Evolutionary conservation across 2,113 vertebrate genomes (phyloP), one percentile per base, ranked within the genome.

Genomic region (Chlamydotis undulata): DNA sequence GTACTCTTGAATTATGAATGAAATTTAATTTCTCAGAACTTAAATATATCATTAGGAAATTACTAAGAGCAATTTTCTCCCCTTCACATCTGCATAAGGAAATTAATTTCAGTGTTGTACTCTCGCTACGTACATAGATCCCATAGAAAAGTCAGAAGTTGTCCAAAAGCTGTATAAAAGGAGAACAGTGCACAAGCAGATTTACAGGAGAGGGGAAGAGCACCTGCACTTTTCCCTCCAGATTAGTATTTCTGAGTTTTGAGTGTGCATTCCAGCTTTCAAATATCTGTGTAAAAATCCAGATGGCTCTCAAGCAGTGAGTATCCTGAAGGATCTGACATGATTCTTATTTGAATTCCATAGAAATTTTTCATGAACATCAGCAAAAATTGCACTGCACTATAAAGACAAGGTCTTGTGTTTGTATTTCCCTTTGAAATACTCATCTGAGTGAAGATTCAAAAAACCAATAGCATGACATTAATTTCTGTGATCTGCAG

Each of bases 1-100:
- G 33, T 92, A 78, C 63, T 93, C 39, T 74, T 96, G 71, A 95
- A 90, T 96, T 93, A 87, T 60, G 57, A 96, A 93, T 92, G 68
- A 94, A 90, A 86, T n/a, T 65, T 79, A 69, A 93, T 81, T 92
- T 90, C 31, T 75, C 33, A 75, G 78, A 93, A 89, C 31, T 92
- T 88, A 90, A 90, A 90, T 80, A 59, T 81, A 70, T 52, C 35
- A 88, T 94, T 85, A 83, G 68, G 83, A 95, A 86, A 93, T 90
- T 94, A 56, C 52, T 75, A 71, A 86, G 47, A 86, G 33, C 33
- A 74, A 45, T 90, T 95, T 95, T 79, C 41, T 94, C 14, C 47
- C 52, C 7, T 92, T 93, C 47, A 49, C 6, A 73, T 92, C 39
- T 75, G n/a, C 76, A 53, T 92, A 88, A 93, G 39, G 33, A 82